Evolutionary conservation across 2,888 invertebrate genomes (phyloP).

Genomic region (Eupithecia tripunctaria): DNA sequence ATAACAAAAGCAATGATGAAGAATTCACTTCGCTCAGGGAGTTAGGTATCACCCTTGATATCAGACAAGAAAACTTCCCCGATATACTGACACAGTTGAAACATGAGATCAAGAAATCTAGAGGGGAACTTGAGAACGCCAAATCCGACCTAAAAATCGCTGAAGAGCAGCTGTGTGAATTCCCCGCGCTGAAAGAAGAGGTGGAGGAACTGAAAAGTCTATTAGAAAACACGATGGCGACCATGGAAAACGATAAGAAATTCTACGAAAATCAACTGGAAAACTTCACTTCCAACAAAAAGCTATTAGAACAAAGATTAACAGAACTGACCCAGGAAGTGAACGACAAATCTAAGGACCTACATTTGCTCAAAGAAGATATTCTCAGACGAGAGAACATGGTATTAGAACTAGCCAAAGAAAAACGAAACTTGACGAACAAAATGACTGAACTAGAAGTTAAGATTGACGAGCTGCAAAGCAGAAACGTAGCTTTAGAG

Average conservation of each 20-base stretch:
- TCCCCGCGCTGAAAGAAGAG: slow-evolving; percentile 78
- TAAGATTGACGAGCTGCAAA: slow-evolving; percentile 78
- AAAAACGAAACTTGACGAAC: slow-evolving; percentile 82
- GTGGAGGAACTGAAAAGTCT: slow-evolving; percentile 78
- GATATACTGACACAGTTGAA: slow-evolving; percentile 77
- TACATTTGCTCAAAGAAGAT: slow-evolving; percentile 83
- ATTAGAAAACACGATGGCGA: slow-evolving; percentile 78
- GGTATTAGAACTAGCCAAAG: slow-evolving; percentile 83
- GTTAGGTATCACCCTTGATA: slow-evolving; percentile 78
- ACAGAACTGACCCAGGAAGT: slow-evolving; percentile 83
- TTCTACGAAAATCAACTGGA: slow-evolving; percentile 85
- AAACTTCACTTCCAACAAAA: slow-evolving; percentile 80
- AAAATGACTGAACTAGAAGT: slow-evolving; percentile 79
- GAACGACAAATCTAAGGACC: slow-evolving; percentile 80
- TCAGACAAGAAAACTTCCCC: slow-evolving; percentile 75
- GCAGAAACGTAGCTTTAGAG: slow-evolving; percentile 68
- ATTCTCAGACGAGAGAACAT: slow-evolving; percentile 84
- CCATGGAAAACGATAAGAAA: slow-evolving; percentile 82
- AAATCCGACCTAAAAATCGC: slow-evolving; percentile 82
- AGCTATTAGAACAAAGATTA: slow-evolving; percentile 82
- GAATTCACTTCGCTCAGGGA: slow-evolving; percentile 82
- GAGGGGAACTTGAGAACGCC: slow-evolving; percentile 81
- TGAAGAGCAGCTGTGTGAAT: slow-evolving; percentile 82
- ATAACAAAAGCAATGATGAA: slow-evolving; percentile 69
- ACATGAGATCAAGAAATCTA: slow-evolving; percentile 83